Conservation (phyloP, 2,888 invertebrate genomes). For the Buathra laborator region DNA sequence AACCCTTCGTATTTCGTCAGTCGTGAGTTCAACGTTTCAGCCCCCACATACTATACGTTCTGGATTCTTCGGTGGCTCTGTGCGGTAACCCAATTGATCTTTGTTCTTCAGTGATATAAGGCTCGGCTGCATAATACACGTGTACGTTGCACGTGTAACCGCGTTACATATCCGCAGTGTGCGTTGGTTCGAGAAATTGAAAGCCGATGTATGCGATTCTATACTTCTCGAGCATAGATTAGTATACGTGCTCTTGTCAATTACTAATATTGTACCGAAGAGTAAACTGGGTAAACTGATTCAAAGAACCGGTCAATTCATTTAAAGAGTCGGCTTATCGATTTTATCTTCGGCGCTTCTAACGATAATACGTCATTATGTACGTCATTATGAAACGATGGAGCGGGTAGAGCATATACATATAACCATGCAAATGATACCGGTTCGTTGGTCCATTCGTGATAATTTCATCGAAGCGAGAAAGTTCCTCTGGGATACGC, state of each 20-base stretch:
- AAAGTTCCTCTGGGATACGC: slow-evolving; percentile 19
- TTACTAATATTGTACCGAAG: no score
- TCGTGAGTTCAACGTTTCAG: slow-evolving; percentile 11
- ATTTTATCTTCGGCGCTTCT: slow-evolving; percentile 9
- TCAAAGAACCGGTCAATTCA: no score
- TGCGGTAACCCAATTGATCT: slow-evolving; percentile 1
- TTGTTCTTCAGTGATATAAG: neutral
- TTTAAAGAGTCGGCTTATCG: slow-evolving; percentile 48
- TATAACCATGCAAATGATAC: neutral
- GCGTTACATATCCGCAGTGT: neutral
- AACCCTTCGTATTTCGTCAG: slow-evolving; percentile 14
- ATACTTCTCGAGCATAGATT: no score
- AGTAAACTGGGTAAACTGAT: no score
- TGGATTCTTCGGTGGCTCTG: neutral
- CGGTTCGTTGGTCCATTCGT: slow-evolving; percentile 29
- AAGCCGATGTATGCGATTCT: neutral
- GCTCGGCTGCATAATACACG: slow-evolving; percentile 8
- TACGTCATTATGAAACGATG: neutral
- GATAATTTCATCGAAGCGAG: slow-evolving; percentile 36
- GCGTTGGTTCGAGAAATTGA: slow-evolving; percentile 11
- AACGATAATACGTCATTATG: neutral
- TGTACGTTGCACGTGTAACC: no score
- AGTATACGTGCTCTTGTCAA: no score
- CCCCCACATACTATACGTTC: neutral
- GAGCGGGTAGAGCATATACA: neutral